Evolutionary conservation across 2,113 vertebrate genomes (phyloP), one percentile per base, ranked within the genome.

Genomic region (Pungitius pungitius): DNA sequence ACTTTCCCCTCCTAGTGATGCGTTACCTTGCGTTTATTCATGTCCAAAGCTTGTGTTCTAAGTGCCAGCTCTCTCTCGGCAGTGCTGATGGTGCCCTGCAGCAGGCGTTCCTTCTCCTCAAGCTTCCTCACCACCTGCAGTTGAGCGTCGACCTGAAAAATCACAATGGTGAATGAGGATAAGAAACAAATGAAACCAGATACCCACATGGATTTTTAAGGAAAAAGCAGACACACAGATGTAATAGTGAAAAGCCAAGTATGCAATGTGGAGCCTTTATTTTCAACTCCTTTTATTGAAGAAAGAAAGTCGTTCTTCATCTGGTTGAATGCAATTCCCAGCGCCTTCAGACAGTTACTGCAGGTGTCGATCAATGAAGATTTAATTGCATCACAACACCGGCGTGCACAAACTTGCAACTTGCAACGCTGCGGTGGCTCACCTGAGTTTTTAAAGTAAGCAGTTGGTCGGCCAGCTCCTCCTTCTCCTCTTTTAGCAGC

Each of bases 381-480:
- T 65, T n/a, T 11, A 49, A 37, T 1, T 56, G 24, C 30, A 22
- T 45, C 5, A 26, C 5, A 71, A 42, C 24, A 65, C 2, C 12
- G 12, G 33, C 0, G 0, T 33, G 22, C 20, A 26, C 12, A 56
- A 61, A 27, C 30, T 17, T 37, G 2, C 10, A 9, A 49, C 17
- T 9, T 1, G 0, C 0, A 4, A 1, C 3, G 40, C 12, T 1
- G 6, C 33, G 0, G 22, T 13, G 61, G 3, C 45, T 82, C 89
- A 97, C 97, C 96, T 99, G 97, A 39, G 97, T 99, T 89, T 98
- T 99, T 77, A 99, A 89, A 6, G 96, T 98, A 73, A 98, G 93
- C 52, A 98, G 94, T 43, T 99, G 97, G 80, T 99, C 97, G 2
- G 96, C 96, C 13, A 99, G 90, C 82, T 99, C 97, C 79, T 99